phyloP scores from a whole-genome alignment of 2,888 invertebrate genomes.

The Limnephilus marmoratus region DNA sequence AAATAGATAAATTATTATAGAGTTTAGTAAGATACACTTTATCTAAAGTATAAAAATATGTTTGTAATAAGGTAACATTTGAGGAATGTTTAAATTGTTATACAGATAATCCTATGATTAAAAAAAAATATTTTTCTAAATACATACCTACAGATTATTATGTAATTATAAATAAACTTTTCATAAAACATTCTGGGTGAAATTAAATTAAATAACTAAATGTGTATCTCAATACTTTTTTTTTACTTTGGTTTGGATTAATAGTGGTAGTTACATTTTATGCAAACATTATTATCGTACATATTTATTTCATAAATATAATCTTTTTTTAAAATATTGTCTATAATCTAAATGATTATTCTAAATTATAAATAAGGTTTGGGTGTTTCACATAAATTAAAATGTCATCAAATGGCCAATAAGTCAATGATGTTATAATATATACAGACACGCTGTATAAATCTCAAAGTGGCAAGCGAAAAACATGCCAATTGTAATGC shows the following conservation, averaged over 20 bases:
- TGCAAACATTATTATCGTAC: background rate
- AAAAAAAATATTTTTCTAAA: background rate
- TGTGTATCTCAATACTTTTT: background rate
- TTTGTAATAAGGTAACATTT: background rate
- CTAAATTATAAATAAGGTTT: background rate
- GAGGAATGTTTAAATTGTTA: constrained; percentile 12
- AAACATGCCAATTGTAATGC: too few species aligned
- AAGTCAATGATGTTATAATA: too few species aligned
- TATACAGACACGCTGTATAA: too few species aligned
- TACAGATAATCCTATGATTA: too few species aligned
- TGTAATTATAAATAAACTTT: background rate
- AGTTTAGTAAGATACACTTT: background rate
- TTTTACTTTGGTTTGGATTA: background rate
- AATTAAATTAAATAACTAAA: background rate
- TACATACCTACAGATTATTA: background rate
- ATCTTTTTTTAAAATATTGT: background rate
- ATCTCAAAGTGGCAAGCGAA: too few species aligned
- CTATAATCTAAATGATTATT: background rate
- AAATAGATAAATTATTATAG: background rate
- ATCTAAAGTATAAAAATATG: background rate
- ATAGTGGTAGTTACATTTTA: background rate
- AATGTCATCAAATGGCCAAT: too few species aligned
- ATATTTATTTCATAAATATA: background rate
- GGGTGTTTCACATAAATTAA: too few species aligned
- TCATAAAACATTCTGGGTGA: background rate